These are phyloP conservation scores for Belgica antarctica DNA, from an alignment of 2,888 invertebrate genomes.

Conservation along the genomic window DNA sequence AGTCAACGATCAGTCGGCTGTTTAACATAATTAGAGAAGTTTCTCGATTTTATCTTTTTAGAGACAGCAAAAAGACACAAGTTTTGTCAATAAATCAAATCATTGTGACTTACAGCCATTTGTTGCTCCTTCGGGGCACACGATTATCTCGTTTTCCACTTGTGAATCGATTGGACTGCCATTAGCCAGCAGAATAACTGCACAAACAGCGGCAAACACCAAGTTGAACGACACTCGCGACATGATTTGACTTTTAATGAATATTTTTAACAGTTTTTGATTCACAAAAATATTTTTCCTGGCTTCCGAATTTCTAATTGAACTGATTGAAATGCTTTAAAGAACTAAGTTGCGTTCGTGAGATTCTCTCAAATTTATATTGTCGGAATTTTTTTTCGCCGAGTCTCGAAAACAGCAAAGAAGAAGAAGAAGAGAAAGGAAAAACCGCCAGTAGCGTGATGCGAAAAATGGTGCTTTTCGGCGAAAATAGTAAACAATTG, in stretches of 20 bases:
- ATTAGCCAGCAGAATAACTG: constrained; percentile 20
- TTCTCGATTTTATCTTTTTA: too few relatives aligned
- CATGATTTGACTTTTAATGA: constrained; percentile 10
- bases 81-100: too few relatives aligned
- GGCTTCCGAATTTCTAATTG: background rate
- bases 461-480: background rate
- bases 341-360: background rate
- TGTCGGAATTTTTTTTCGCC: background rate
- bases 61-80: too few relatives aligned
- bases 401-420: too few relatives aligned
- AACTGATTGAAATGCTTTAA: background rate
- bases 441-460: background rate
- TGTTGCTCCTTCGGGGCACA: constrained; percentile 28
- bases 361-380: background rate
- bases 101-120: constrained; percentile 41
- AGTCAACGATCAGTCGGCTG: too few relatives aligned
- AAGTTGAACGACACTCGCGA: constrained; percentile 22
- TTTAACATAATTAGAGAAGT: too few relatives aligned
- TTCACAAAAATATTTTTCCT: background rate
- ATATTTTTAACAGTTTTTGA: too few relatives aligned
- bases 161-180: constrained; percentile 34
- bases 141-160: constrained; percentile 28
- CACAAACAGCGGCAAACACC: constrained; percentile 1
- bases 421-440: too few relatives aligned
- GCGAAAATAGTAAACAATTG: background rate